phyloP scores from a whole-genome alignment of 2,888 invertebrate species.

The Antheraea yamamai region DNA sequence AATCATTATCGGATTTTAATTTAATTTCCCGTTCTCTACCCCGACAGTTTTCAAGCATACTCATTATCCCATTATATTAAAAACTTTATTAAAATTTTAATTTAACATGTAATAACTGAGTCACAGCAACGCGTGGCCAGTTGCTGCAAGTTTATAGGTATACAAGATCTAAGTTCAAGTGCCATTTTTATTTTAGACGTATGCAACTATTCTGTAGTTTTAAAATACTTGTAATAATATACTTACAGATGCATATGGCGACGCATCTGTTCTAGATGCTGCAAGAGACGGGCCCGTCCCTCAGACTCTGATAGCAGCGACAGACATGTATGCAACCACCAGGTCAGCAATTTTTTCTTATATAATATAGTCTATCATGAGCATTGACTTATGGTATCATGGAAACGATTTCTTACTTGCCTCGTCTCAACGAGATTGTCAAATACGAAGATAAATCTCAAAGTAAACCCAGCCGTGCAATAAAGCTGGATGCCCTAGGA shows the following conservation, averaged over 20 bases:
- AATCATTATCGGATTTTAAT: too few relatives aligned
- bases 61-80: too few relatives aligned
- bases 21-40: too few relatives aligned
- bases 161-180: too few relatives aligned
- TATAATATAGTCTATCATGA: neutral
- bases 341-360: slow-evolving; percentile 46
- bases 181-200: too few relatives aligned
- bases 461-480: neutral
- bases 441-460: neutral
- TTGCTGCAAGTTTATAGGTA: neutral
- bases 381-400: too few relatives aligned
- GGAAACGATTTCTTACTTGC: too few relatives aligned
- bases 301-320: slow-evolving; percentile 69
- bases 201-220: neutral
- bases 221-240: neutral
- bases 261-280: slow-evolving; percentile 85
- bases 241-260: slow-evolving; percentile 83
- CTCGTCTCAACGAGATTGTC: neutral
- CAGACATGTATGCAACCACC: slow-evolving; percentile 61
- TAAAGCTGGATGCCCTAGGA: slow-evolving; percentile 2
- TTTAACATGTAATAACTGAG: too few relatives aligned
- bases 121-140: too few relatives aligned
- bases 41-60: too few relatives aligned
- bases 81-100: too few relatives aligned
- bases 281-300: slow-evolving; percentile 53